Conservation (phyloP, 1,140 invertebrate species). For the Caenorhabditis elegans region WBcel235 BX284604.4:2462501-2463000, state of each 20-base stretch:
- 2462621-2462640: too few relatives aligned
- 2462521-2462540: neutral
- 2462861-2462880: too few relatives aligned
- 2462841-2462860: conserved; percentile 15
- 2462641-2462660: too few relatives aligned
- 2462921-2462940: too few relatives aligned
- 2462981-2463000: too few relatives aligned
- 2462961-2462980: too few relatives aligned
- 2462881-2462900: too few relatives aligned
- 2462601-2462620: too few relatives aligned
- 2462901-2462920: too few relatives aligned
- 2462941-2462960: too few relatives aligned
- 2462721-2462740: neutral
- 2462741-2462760: neutral
- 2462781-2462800: conserved; percentile 6
- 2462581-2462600: neutral
- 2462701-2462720: too few relatives aligned
- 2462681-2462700: neutral
- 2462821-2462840: neutral
- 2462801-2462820: conserved; percentile 21
- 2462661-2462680: neutral
- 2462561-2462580: neutral
- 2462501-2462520: conserved; percentile 6
- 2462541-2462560: neutral
- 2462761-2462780: neutral